Base-by-base conservation (phyloP, 2,888 invertebrate species). In the Tortrix viridana region DNA sequence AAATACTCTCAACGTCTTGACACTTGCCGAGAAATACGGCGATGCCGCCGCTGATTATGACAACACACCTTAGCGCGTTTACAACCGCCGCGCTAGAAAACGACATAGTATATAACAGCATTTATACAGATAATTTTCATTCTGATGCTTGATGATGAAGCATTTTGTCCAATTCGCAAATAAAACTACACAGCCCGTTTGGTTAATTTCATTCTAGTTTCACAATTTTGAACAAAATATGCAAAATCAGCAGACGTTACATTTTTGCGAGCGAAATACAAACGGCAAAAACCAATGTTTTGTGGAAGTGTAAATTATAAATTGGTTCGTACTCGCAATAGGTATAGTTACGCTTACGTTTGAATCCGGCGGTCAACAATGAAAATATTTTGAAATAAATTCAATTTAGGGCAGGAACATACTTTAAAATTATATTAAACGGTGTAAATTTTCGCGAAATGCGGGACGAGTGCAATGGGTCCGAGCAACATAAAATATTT, bases 1-100 rank as follows among this genome's bases (percentile, higher is more conserved):
- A 82, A 76, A 74, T 77, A 73, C 74, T 78, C 75, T 76, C 79
- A 76, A 78, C 80, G 79, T 88, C 86, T 89, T 89, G 89, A 88
- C 82, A 86, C 86, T 88, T 83, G 83, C 38, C 20, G 44, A 38
- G 46, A 58, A 41, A 58, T 58, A 46, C 43, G 12, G 52, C 37
- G 62, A n/a, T 47, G 57, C 16, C 38, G 41, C 38, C 20, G 47
- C 12, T 38, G 48, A 53, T 58, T 63, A 48, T 62, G 62, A 50
- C 48, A 37, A 62, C 41, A 16, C 16, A 26, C 43, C 26, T 41
- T 52, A 22, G 9, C n/a, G 18, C 6, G 9, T 20, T 14, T 38
- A 32, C 9, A 49, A 32, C 32, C 32, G 3, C 32, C 12, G 32
- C 32, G 32, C 32, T 32, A 12, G 32, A 32, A 32, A 32, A 32